Evolutionary conservation across 2,797 vertebrate species (phyloP).

Genomic region (Tangara arthus): DNA sequence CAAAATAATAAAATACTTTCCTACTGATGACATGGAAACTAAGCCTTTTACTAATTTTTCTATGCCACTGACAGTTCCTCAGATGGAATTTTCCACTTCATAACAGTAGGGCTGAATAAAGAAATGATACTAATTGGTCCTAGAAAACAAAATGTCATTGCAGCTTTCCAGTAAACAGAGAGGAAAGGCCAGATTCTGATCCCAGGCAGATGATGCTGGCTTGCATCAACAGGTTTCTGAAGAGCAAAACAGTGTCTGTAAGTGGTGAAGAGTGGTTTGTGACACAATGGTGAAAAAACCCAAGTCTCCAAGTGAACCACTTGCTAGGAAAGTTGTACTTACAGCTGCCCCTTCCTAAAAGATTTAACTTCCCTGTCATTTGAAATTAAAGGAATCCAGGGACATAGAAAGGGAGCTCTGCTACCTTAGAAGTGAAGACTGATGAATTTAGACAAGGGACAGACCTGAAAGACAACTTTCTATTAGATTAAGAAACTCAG

Average conservation of each 20-base stretch:
- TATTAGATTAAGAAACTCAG: not conserved
- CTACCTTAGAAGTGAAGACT: not conserved
- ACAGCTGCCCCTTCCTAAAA: not conserved
- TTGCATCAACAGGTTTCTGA: not conserved
- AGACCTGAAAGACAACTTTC: not conserved
- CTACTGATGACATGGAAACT: not conserved
- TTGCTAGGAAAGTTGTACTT: not conserved
- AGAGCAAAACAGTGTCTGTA: not conserved
- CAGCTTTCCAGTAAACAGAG: not conserved
- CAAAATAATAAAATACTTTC: constrained; percentile 11
- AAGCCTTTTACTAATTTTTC: not conserved
- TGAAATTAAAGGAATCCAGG: not conserved
- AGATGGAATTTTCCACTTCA: not conserved
- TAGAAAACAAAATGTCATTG: not conserved
- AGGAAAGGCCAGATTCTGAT: not conserved
- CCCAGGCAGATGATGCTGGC: not conserved
- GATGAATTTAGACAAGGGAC: not conserved
- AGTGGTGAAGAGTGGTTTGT: not conserved
- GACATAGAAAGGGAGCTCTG: not conserved
- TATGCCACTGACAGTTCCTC: not conserved
- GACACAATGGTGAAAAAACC: not conserved
- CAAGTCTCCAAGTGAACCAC: not conserved
- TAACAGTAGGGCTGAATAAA: not conserved
- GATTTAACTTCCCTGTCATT: not conserved
- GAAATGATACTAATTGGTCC: not conserved